These are phyloP conservation scores for Leptinotarsa tumamoca DNA, from an alignment of 2,888 invertebrate genomes.

Conservation along the genomic window DNA sequence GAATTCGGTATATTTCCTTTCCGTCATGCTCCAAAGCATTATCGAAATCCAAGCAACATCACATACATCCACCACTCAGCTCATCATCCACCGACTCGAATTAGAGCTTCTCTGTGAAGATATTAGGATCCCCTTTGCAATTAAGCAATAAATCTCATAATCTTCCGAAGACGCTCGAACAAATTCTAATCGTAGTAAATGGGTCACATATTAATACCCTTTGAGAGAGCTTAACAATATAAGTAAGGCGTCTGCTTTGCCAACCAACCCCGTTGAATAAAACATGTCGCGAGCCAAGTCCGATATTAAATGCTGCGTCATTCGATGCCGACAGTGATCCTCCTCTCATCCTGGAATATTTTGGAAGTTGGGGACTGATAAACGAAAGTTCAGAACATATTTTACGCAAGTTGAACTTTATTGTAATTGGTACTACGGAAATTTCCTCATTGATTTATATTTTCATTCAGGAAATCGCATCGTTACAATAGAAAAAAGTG, in stretches of 20 bases:
- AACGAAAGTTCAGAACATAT: not conserved
- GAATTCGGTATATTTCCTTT: too few relatives aligned
- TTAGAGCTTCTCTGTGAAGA: not conserved
- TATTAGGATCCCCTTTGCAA: not conserved
- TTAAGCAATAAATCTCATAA: conserved; percentile 8
- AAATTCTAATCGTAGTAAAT: conserved; percentile 31
- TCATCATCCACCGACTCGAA: not conserved
- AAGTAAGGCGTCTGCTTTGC: conserved; percentile 21
- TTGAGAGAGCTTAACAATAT: conserved; percentile 17
- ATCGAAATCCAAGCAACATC: too few relatives aligned
- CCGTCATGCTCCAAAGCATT: too few relatives aligned
- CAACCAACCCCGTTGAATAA: conserved; percentile 50
- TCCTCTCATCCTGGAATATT: not conserved
- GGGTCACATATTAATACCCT: conserved; percentile 43
- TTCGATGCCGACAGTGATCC: conserved; percentile 1
- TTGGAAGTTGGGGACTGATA: not conserved
- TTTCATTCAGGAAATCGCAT: too few relatives aligned
- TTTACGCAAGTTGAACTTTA: too few relatives aligned
- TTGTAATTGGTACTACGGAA: too few relatives aligned
- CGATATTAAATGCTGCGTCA: conserved; percentile 54
- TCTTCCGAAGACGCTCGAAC: conserved; percentile 14
- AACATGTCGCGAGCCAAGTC: conserved; percentile 54
- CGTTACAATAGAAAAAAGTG: too few relatives aligned
- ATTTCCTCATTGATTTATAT: too few relatives aligned
- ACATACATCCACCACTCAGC: not conserved